phyloP scores from a whole-genome alignment of 2,888 invertebrate genomes.

The Drymonia ruficornis region DNA sequence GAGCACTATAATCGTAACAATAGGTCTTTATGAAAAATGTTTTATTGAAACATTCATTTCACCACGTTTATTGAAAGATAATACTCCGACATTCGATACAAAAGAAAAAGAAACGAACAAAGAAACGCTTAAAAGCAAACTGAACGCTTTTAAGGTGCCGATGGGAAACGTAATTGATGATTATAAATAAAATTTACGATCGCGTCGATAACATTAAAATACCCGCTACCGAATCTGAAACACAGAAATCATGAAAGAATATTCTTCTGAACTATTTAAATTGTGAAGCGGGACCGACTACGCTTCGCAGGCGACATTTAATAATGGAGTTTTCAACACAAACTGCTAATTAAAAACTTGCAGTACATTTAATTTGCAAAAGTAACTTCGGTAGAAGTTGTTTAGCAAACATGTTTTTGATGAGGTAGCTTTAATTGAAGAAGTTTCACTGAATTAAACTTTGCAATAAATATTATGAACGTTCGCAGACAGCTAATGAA shows the following conservation, averaged over 20 bases:
- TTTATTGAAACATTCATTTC: slow-evolving; percentile 1
- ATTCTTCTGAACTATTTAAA: slow-evolving; percentile 36
- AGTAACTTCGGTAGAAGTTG: slow-evolving; percentile 5
- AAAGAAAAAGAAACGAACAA: slow-evolving; percentile 39
- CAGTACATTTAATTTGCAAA: slow-evolving; percentile 4
- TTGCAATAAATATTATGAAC: not conserved
- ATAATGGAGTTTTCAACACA: slow-evolving; percentile 3
- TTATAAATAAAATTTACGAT: slow-evolving; percentile 32
- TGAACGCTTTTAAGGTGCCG: slow-evolving; percentile 32
- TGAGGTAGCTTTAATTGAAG: not conserved
- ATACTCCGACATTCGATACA: slow-evolving; percentile 56
- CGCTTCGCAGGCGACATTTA: slow-evolving; percentile 38
- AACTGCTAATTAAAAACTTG: slow-evolving; percentile 19
- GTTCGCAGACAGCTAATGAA: not conserved
- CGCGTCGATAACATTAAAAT: slow-evolving; percentile 42
- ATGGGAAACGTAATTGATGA: slow-evolving; percentile 27
- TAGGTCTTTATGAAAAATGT: not conserved
- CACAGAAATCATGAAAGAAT: slow-evolving; percentile 67
- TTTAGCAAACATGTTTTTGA: slow-evolving; percentile 7
- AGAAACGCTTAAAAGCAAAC: slow-evolving; percentile 40
- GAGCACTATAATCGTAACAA: not conserved
- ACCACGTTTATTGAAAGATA: slow-evolving; percentile 25
- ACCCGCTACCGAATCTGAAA: slow-evolving; percentile 69
- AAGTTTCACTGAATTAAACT: not conserved
- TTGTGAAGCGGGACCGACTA: slow-evolving; percentile 35